Percentiles rank a stretch among this genome's conserved stretches.
phyloP scores from a whole-genome alignment of 2,888 invertebrate genomes.

The Pandemis corylana region DNA sequence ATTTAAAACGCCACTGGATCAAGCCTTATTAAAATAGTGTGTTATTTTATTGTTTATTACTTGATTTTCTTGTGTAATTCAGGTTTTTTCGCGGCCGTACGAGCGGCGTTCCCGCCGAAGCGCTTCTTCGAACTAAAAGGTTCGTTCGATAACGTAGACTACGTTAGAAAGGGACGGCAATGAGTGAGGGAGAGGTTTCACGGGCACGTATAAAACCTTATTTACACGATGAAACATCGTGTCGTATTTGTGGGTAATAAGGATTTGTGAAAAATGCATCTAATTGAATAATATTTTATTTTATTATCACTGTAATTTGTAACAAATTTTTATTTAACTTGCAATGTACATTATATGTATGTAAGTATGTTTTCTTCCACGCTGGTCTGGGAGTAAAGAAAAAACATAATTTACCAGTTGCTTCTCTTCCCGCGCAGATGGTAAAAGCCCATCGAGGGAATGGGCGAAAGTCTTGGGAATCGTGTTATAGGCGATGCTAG shows the following conservation, averaged over 20 bases:
- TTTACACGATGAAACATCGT: background rate
- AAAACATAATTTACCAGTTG: too few species aligned
- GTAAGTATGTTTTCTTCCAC: too few species aligned
- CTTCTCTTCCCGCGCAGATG: too few species aligned
- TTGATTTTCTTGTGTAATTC: background rate
- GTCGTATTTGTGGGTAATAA: background rate
- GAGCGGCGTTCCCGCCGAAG: background rate
- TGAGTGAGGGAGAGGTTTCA: constrained; percentile 26
- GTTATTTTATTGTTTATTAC: background rate
- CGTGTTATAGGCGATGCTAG: too few species aligned
- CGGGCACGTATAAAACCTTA: constrained; percentile 1
- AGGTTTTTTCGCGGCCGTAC: background rate
- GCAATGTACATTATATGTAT: too few species aligned
- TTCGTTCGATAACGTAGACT: constrained; percentile 33
- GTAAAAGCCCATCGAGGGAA: too few species aligned
- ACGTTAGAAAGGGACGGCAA: constrained; percentile 23
- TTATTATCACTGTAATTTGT: too few species aligned
- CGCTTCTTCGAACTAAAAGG: background rate
- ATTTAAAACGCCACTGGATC: background rate
- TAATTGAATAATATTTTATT: too few species aligned
- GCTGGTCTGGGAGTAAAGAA: too few species aligned
- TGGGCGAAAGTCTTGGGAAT: too few species aligned
- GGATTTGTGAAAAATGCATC: too few species aligned
- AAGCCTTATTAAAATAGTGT: background rate
- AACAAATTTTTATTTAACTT: too few species aligned